phyloP scores from a whole-genome alignment of 2,113 vertebrate species.

The Labeo catla region DNA sequence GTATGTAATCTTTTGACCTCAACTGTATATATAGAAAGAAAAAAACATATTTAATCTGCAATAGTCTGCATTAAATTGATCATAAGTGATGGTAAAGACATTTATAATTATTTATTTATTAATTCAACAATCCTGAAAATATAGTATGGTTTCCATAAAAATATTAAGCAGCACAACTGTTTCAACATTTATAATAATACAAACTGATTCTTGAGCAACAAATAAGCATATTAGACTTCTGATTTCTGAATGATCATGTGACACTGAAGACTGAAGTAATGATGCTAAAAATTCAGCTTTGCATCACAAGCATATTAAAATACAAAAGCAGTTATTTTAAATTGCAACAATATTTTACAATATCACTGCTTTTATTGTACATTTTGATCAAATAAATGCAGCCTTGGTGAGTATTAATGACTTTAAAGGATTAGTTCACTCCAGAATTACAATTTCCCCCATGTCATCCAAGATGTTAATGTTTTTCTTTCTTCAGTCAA shows the following conservation, averaged over 20 bases:
- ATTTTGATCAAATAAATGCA: not conserved
- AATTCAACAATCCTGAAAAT: no score
- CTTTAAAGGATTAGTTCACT: not conserved
- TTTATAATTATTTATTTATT: no score
- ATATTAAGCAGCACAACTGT: no score
- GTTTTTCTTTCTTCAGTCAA: no score
- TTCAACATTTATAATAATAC: no score
- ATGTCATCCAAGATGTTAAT: no score
- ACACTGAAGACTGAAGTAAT: not conserved
- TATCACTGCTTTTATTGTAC: not conserved
- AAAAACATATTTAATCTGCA: not conserved
- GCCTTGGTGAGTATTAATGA: not conserved
- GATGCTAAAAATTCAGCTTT: not conserved
- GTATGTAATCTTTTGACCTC: no score
- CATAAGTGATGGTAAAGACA: not conserved
- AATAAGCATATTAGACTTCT: not conserved
- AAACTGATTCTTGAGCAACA: not conserved
- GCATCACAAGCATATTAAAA: not conserved
- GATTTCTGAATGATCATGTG: not conserved
- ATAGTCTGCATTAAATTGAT: not conserved
- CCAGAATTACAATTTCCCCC: no score
- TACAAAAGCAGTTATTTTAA: not conserved
- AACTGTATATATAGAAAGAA: no score
- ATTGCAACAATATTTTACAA: not conserved
- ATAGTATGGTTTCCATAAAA: no score